Base-by-base conservation (phyloP, 2,888 invertebrate genomes). In the Caenorhabditis sp. region DNA sequence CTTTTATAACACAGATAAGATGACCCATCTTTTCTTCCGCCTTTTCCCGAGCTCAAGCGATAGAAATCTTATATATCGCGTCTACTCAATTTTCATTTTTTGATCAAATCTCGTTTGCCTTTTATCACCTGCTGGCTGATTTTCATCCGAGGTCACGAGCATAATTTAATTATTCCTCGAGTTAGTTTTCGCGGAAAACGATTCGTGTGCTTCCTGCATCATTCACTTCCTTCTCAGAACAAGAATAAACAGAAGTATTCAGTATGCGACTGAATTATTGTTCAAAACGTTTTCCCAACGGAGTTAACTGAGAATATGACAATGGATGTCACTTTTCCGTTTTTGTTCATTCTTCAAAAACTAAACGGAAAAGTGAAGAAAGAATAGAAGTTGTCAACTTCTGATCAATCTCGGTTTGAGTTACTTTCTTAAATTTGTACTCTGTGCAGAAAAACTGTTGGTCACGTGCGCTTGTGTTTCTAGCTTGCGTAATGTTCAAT, bases 261-360 rank as follows among this genome's bases (percentile, higher is more conserved):
- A 24, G 18, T 3, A 44, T 47, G 40, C 20, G 35, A 35, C 60
- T 60, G 60, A 40, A 60, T 60, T 58, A 60, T 60, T 37, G 40
- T 60, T 60, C 37, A 32, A 32, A 13, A 28, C 1, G 26, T 28
- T 32, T 8, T 56, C 55, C 32, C 55, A 26, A 24, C 3, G 32
- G 55, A 56, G 18, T 6, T 11, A 32, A 32, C 32, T 32, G 32
- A 32, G 5, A 32, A 32, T 32, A 32, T 32, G 32, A 32, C 26
- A 32, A 26, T 56, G 18, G n/a, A 32, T 9, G 47, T 18, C 18
- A 11, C 47, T 11, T 18, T 9, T 47, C 5, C 2, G 8, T 47
- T 47, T 40, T 40, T 15, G 40, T 15, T 18, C 18, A n/a, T 13
- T 40, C 13, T 13, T 40, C 13, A 9, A 20, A n/a, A 47, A 40